These are phyloP conservation scores for Mormyrops boulengeri DNA, from an alignment of 2,797 vertebrate species.

Conservation along the genomic window DNA sequence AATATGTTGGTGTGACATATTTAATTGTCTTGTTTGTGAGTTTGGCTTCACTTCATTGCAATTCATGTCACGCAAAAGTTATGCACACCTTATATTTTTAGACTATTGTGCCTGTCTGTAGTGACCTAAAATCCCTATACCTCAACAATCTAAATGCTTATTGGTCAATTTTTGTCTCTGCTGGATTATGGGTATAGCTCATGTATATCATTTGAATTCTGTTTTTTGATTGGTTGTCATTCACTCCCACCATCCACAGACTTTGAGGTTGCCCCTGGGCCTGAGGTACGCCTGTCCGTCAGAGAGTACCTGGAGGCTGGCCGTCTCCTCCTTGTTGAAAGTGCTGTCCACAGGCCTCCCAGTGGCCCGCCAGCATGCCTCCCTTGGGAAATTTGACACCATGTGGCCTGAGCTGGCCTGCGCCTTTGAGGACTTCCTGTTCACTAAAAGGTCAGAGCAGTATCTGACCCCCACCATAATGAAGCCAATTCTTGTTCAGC, in stretches of 20 bases:
- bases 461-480: neutral
- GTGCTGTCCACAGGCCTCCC: conserved; percentile 91
- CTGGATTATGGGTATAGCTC: neutral
- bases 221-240: neutral
- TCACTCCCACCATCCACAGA: conserved; percentile 54
- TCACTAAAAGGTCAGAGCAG: conserved; percentile 84
- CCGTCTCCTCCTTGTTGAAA: conserved; percentile 88
- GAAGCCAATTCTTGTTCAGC: neutral
- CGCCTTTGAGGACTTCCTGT: conserved; percentile 94
- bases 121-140: neutral
- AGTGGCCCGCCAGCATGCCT: conserved; percentile 90
- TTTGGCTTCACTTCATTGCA: neutral
- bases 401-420: conserved; percentile 97
- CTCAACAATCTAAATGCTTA: neutral
- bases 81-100: neutral
- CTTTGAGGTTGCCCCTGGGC: conserved; percentile 83
- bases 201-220: neutral
- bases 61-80: neutral
- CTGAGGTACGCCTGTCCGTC: conserved; percentile 95
- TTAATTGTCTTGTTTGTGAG: neutral
- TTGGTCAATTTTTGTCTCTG: neutral
- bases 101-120: neutral
- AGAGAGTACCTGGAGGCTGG: conserved; percentile 96
- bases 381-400: conserved; percentile 89
- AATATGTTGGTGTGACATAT: neutral